Evolutionary conservation across 2,113 vertebrate genomes (phyloP), one percentile per base, ranked within the genome.

Genomic region (Excalfactoria chinensis): DNA sequence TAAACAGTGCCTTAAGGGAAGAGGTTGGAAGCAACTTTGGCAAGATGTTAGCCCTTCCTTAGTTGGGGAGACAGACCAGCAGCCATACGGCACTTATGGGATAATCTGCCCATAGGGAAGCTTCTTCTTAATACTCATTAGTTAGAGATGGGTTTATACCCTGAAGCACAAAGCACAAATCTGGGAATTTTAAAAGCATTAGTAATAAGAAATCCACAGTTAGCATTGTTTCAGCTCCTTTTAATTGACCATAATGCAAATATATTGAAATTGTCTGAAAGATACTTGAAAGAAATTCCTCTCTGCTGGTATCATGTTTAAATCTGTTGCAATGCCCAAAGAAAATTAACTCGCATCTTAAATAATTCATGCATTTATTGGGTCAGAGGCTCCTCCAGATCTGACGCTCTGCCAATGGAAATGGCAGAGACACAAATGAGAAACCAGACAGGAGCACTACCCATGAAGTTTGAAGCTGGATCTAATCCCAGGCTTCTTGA

Each of bases 81-180:
- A 95, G 88, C 90, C 28, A 8, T 56, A 53, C 60, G 81, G 91
- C 68, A 83, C 6, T 90, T 91, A 74, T 2, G 26, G 87, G 80
- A 89, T 96, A 96, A 94, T 95, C 89, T 93, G 94, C 89, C 91
- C 85, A 78, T 5, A 62, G 95, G 89, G 93, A 96, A 89, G 58
- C 53, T 93, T 0, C 77, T 93, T 82, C 87, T 95, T 78, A 93
- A 60, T 41, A 35, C 74, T 94, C 94, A 95, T 94, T 95, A 94
- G 84, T 86, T 64, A 82, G 87, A 93, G 78, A 69, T 94, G 82
- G 69, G 78, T 78, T 88, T 95, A 88, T 77, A 83, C 82, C 84
- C 91, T 93, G 64, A 68, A 95, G 93, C 91, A 85, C 18, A 72
- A 91, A 93, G 86, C 59, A 76, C 75, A 89, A 80, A 92, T 88